Evolutionary conservation across 1,140 invertebrate species (phyloP), one percentile per base, ranked within the genome.

Genomic region (Caligus rogercresseyi): DNA sequence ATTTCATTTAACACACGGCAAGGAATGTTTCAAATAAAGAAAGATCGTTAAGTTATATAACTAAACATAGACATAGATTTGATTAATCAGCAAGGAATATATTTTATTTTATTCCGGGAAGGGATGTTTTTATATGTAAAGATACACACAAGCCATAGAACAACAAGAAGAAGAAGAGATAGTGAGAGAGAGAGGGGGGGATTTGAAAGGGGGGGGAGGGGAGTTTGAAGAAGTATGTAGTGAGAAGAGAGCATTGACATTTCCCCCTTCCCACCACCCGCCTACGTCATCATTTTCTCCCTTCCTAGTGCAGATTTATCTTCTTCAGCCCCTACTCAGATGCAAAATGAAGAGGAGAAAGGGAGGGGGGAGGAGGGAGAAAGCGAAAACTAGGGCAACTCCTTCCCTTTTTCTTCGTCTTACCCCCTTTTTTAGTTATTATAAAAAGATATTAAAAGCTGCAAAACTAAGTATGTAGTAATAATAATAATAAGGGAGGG

Each of bases 281-380:
- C 20, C 23, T 58, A n/a, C 53, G 16, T 43, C 52, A 20, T 62
- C 61, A 59, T 53, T 51, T 57, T 62, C 57, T 64, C 54, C 7
- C 52, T 64, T 64, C 56, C 24, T 26, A 19, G 18, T 64, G 20
- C 25, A 26, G 20, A 23, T 64, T 31, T 52, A 16, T 64, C 24
- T 14, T 31, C 4, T 14, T 4, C 4, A 62, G n/a, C 11, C 58
- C 61, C 2, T 63, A 16, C 3, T 58, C 51, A n/a, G 54, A 19
- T 11, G 43, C 52, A 23, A 55, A 11, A n/a, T 19, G 23, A 11
- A 11, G 54, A 52, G 52, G 19, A 19, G 54, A 55, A 24, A 55
- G 54, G 23, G 54, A 55, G 19, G 21, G 54, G 21, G 1, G 14
- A 24, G 21, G 1, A n/a, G 19, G 21, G 54, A 55, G 19, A 55